Conservation (phyloP, 37 sponge, comb jelly and placozoan genomes). For the Ianthella basta region DNA sequence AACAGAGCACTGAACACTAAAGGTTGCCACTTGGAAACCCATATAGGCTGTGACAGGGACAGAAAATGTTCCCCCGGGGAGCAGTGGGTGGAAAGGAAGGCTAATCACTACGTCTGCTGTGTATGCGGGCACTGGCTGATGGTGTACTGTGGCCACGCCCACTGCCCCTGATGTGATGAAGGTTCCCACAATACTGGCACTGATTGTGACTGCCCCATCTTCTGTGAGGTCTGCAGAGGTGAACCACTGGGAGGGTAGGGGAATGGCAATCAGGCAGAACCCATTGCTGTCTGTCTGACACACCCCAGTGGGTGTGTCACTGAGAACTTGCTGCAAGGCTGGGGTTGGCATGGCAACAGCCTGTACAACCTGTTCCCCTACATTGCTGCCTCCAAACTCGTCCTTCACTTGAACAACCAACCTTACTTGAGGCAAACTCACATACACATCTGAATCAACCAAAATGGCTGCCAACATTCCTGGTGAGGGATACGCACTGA, state of each 20-base stretch:
- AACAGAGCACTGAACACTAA: slow-evolving; percentile 53
- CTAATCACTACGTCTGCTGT: slow-evolving; percentile 48
- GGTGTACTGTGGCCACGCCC: slow-evolving; percentile 39
- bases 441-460: slow-evolving; percentile 42
- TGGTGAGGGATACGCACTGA: slow-evolving; percentile 19
- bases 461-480: slow-evolving; percentile 43
- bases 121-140: background rate
- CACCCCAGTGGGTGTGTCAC: background rate
- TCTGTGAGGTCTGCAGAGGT: background rate
- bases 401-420: slow-evolving; percentile 63
- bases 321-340: slow-evolving; percentile 26
- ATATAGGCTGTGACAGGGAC: slow-evolving; percentile 59
- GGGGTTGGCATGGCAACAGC: background rate
- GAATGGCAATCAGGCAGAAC: slow-evolving; percentile 37
- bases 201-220: slow-evolving; percentile 19
- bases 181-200: slow-evolving; percentile 28
- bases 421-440: slow-evolving; percentile 36
- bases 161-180: slow-evolving; percentile 33
- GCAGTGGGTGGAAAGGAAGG: slow-evolving; percentile 52
- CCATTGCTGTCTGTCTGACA: slow-evolving; percentile 28
- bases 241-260: slow-evolving; percentile 63
- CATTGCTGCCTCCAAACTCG: slow-evolving; percentile 39
- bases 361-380: background rate
- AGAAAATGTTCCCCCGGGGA: slow-evolving; percentile 41
- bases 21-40: slow-evolving; percentile 61